A percentile compares a stretch with the other conserved stretches of the same genome.
Conservation (phyloP, 2,113 vertebrate genomes). For the Corythornis madagascariensis region DNA sequence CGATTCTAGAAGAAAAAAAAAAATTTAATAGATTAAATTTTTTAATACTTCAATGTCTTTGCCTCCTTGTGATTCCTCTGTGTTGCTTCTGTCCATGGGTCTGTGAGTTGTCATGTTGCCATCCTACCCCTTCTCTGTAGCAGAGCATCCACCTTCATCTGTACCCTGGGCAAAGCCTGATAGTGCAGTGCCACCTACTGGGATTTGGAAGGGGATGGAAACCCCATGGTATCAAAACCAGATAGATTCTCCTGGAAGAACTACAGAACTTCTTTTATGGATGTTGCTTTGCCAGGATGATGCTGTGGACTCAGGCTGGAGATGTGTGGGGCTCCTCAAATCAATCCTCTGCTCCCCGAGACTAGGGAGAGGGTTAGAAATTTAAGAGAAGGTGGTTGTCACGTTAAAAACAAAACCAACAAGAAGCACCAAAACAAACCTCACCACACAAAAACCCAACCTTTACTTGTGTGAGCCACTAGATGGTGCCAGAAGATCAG, state of each 20-base stretch:
- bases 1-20: neutral
- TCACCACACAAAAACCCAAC: too few relatives aligned
- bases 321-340: neutral
- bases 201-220: neutral
- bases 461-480: neutral
- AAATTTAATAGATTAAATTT: neutral
- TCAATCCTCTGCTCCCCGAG: neutral
- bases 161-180: neutral
- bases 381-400: neutral
- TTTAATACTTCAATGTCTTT: neutral
- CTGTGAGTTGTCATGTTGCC: neutral
- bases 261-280: neutral
- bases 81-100: neutral
- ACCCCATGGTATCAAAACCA: neutral
- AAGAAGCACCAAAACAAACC: too few relatives aligned
- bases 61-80: neutral
- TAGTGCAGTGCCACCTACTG: neutral
- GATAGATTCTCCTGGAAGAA: neutral
- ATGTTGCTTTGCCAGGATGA: neutral
- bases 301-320: neutral
- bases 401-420: neutral
- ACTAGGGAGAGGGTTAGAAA: neutral
- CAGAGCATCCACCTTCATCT: neutral
- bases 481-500: conserved; percentile 46
- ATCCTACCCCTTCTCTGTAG: neutral